Percentiles rank a stretch among this genome's conserved stretches.
Evolutionary conservation across 2,888 invertebrate genomes (phyloP).

Genomic region (Phlogophora meticulosa): DNA sequence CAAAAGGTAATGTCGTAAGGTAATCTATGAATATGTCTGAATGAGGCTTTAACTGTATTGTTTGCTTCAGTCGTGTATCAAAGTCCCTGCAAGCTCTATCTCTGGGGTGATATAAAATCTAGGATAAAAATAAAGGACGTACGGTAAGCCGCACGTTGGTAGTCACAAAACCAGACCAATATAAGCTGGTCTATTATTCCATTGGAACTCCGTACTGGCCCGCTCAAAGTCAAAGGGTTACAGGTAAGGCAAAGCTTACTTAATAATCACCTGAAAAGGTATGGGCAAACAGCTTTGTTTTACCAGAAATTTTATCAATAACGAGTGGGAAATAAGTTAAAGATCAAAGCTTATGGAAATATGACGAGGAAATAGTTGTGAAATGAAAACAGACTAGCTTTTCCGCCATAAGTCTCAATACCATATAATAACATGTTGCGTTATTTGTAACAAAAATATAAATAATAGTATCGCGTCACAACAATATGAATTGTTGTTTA

Average conservation of each 20-base stretch:
- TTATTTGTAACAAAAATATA: constrained; percentile 26
- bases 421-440: background rate
- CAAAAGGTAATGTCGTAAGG: constrained; percentile 33
- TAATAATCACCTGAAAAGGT: constrained; percentile 13
- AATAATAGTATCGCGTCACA: too few relatives aligned
- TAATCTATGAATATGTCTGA: background rate
- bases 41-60: background rate
- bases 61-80: background rate
- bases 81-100: background rate
- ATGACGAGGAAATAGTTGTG: constrained; percentile 49
- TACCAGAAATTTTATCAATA: constrained; percentile 39
- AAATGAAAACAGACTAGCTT: constrained; percentile 34
- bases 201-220: too few relatives aligned
- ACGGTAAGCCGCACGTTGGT: too few relatives aligned
- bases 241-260: background rate
- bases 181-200: too few relatives aligned
- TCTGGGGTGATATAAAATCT: background rate
- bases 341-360: constrained; percentile 60
- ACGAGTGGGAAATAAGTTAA: constrained; percentile 54
- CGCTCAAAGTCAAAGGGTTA: too few relatives aligned
- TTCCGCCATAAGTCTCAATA: background rate
- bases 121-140: too few relatives aligned
- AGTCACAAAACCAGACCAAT: too few relatives aligned
- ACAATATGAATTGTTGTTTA: too few relatives aligned
- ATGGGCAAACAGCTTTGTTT: constrained; percentile 41